These are phyloP conservation scores for Vulpes vulpes DNA, from an alignment of 2,113 vertebrate species.

Conservation along the genomic window DNA sequence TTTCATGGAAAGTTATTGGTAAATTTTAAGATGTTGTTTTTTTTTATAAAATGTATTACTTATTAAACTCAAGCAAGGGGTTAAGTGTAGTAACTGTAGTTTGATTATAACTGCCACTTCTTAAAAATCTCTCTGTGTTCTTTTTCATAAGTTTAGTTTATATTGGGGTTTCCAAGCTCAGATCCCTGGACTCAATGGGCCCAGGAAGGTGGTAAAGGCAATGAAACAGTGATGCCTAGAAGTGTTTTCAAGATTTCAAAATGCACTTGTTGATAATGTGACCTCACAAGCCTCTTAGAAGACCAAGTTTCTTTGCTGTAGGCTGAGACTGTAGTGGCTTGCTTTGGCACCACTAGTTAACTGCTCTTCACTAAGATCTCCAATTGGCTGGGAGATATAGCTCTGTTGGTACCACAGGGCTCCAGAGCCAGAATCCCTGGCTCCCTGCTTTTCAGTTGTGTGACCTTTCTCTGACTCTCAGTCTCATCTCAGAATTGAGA, in stretches of 20 bases:
- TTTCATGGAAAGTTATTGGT: background rate
- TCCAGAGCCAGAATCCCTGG: background rate
- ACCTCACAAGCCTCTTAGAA: background rate
- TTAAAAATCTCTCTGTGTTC: background rate
- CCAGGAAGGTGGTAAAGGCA: background rate
- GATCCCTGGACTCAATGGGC: background rate
- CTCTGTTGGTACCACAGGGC: background rate
- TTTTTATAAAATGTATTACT: conserved; percentile 26
- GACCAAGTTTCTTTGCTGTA: background rate
- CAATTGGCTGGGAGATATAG: too few relatives aligned
- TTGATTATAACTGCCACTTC: background rate
- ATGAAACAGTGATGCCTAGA: background rate
- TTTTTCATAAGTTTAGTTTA: background rate
- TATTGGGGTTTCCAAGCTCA: background rate
- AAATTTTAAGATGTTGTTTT: background rate
- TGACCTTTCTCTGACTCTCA: background rate
- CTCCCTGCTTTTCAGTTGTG: background rate
- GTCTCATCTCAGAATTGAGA: background rate
- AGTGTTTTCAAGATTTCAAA: background rate
- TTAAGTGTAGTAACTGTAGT: background rate
- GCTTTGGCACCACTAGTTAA: background rate
- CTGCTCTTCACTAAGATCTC: background rate
- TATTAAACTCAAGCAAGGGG: background rate
- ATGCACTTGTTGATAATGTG: background rate
- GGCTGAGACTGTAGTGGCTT: background rate